Base-by-base conservation (phyloP, 2,797 vertebrate genomes). In the Bucorvus abyssinicus region DNA sequence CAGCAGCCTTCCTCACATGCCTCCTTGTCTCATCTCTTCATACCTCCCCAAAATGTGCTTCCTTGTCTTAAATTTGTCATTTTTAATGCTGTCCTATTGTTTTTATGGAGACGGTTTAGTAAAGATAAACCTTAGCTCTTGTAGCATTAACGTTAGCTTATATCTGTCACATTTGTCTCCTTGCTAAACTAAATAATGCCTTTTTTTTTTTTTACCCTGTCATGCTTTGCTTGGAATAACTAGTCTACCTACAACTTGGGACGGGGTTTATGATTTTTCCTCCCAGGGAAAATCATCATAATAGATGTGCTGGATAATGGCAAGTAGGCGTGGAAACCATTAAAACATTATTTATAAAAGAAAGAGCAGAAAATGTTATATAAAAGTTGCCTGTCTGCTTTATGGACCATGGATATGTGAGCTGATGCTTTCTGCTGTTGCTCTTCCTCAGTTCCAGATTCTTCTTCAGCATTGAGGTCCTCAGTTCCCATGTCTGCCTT, bases 71-170 rank as follows among this genome's bases (percentile, higher is more conserved):
- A 78, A 65, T 47, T 65, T 59, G 52, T 88, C 32, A 34, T 78
- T 85, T 90, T 78, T 78, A 89, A 81, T 88, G 84, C 94, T 88
- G 65, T 85, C 55, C 21, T 34, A 8, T 84, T 94, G 91, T 93
- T 95, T 91, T 78, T 57, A 12, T 11, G 84, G 70, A 55, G 87
- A 55, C n/a, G 73, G 88, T 87, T 95, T 95, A 96, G 34, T 87
- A 63, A 84, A 95, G 82, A 53, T 84, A 94, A 94, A 89, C 93
- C 70, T 89, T 79, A 52, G 82, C 82, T 86, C 93, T 85, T 1
- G 1, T 69, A 26, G 61, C 59, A 81, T 93, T 95, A 90, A 82
- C 69, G 49, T 87, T 85, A 84, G 80, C 77, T 94, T 94, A 15
- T 84, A 88, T 49, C 44, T 92, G 90, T 89, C 87, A 68, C 74